Base-by-base conservation (phyloP, 1,140 invertebrate species). In the Chironomus tepperi region DNA sequence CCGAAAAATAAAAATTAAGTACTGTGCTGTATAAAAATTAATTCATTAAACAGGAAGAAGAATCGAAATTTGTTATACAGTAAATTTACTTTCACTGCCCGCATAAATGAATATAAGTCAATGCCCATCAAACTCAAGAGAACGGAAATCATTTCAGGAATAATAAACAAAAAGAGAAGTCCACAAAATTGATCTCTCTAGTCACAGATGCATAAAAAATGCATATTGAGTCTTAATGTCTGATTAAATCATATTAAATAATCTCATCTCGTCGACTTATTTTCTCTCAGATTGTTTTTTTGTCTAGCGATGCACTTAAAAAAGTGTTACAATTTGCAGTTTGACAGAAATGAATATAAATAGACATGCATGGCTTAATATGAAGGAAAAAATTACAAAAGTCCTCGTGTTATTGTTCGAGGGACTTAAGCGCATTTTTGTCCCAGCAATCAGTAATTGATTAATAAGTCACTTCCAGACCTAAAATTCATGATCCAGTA, bases 31-130 rank as follows among this genome's bases (percentile, higher is more conserved):
- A 57, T 57, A 57, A n/a, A 12, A n/a, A 10, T 57, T 57, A n/a
- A 57, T 57, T 57, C 47, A 57, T 57, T 57, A 57, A 57, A 57
- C 47, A 57, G 47, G 47, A 57, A 57, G 47, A 57, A 57, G 47
- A 57, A n/a, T 34, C 24, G 24, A 34, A 34, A 34, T 34, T 34
- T 34, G 24, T 34, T 34, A 34, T 57, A 57, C 47, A 57, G 12
- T n/a, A 57, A 57, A n/a, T 12, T 12, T 57, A 57, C 47, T 57
- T 57, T 57, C 24, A 57, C 8, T 57, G 47, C 47, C 47, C 47
- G 47, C 47, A 57, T 57, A 34, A 34, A 34, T 34, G 24, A 34
- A 34, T 34, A 2, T 34, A 34, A 2, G 24, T 3, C 47, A 57
- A 5, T 57, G 47, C n/a, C 47, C 10, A 57, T 57, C 24, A 34